Base-by-base conservation (phyloP, 2,888 invertebrate genomes). In the Athripsodes cinereus region DNA sequence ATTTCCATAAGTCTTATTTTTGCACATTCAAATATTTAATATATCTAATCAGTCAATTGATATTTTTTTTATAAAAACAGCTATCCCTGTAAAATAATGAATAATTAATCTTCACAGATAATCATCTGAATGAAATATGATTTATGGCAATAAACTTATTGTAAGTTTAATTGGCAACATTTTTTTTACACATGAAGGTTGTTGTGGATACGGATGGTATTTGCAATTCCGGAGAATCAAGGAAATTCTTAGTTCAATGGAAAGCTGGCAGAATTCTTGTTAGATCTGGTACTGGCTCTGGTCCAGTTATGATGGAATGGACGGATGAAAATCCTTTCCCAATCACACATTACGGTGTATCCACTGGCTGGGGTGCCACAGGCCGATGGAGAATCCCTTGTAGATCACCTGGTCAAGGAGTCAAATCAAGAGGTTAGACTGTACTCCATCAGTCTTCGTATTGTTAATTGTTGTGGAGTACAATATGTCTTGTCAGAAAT, bases 331-430 rank as follows among this genome's bases (percentile, higher is more conserved):
- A 75, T 13, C 82, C 84, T 5, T 81, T 84, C 70, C 78, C 79
- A 50, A 70, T 85, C 55, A 78, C 80, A 58, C 80, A 82, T 72
- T 80, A 84, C 67, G 86, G 84, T 49, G 77, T 85, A 59, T 78
- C 85, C 59, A 84, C 84, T 13, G 81, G 76, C 59, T 86, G 83
- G 79, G 86, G 86, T 57, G 81, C 85, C 22, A 75, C 79, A 60
- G 86, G 85, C 61, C 74, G 78, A 62, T 86, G 86, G 86, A 80
- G 78, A 65, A 46, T 61, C 18, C 46, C 34, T 19, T 31, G 40
- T 20, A 31, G 48, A 13, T 40, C 40, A 20, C 10, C 22, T 22
- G 49, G 5, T 35, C 40, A 50, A 16, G 40, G 40, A 40, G 5
- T 3, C 13, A 40, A 46, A 49, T 8, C 13, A 3, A 60, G 48